phyloP scores from a whole-genome alignment of 1,140 invertebrate species.

The Yoshiicerus persimilis region DNA sequence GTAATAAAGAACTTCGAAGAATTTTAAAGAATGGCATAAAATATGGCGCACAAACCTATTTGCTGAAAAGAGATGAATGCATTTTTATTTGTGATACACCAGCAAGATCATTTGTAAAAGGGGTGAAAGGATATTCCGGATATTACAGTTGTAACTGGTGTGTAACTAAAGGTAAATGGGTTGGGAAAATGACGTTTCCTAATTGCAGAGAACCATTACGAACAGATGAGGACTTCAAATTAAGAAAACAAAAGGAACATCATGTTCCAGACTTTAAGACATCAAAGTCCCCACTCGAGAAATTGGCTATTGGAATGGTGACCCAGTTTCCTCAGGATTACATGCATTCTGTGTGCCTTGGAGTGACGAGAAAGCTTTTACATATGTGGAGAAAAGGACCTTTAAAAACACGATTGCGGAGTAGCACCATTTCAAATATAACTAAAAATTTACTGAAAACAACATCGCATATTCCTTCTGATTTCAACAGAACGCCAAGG shows the following conservation, averaged over 20 bases:
- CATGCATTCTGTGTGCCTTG: conserved; percentile 48
- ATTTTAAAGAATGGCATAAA: conserved; percentile 24
- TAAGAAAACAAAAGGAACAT: background rate
- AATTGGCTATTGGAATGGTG: background rate
- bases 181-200: conserved; percentile 31
- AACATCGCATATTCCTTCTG: background rate
- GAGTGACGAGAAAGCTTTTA: background rate
- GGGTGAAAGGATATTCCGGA: conserved; percentile 49
- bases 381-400: background rate
- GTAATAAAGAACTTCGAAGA: conserved; percentile 40
- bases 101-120: conserved; percentile 50
- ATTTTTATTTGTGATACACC: conserved; percentile 51
- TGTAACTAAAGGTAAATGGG: conserved; percentile 28
- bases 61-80: conserved; percentile 13
- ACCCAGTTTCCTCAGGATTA: conserved; percentile 48
- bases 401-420: background rate
- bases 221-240: background rate
- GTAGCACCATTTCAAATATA: background rate
- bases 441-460: background rate
- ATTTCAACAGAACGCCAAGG: conserved; percentile 39
- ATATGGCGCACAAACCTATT: conserved; percentile 14
- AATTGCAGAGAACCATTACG: background rate
- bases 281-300: background rate
- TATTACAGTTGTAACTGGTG: conserved; percentile 45
- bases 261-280: background rate